Evolutionary conservation across 2,113 vertebrate species (phyloP), one percentile per base, ranked within the genome.

Genomic region (Hippocampus comes): DNA sequence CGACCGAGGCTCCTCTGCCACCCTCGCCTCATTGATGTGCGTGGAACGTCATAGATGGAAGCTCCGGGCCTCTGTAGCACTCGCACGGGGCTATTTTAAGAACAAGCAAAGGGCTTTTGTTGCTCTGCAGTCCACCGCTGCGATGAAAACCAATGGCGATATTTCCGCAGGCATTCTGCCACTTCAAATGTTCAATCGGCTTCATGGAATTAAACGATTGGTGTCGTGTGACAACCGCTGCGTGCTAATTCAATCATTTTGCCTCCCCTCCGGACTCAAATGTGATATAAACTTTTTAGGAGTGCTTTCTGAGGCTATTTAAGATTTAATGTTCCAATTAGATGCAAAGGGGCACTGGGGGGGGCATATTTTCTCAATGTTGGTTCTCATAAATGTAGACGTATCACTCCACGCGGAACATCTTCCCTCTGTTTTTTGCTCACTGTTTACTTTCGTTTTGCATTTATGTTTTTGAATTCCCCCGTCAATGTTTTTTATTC

Each of bases 401-500:
- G 20, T 72, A 53, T 30, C 61, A 34, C 11, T 41, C 55, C 81
- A 17, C 72, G 43, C 25, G 23, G 41, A 66, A 27, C n/a, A 66
- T 61, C 27, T 4, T 61, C 15, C 27, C 27, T 18, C 59, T 61
- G 27, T 60, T 27, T 84, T 38, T 77, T 81, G 85, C 73, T 69
- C 69, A 79, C 71, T 84, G 60, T 83, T 69, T 80, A 55, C 53
- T 21, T 21, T 53, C 2, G 3, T 59, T 30, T 27, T 27, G 25
- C 15, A 12, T 63, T 41, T 38, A 9, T 2, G 20, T 38, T 11
- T 38, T 64, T 17, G 1, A 61, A 61, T 61, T 61, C 18, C 34
- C 34, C 34, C 34, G 34, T 15, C 15, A 17, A 61, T 61, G 34
- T 61, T 61, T 78, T 84, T 83, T 73, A 78, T 86, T 67, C 70